These are phyloP conservation scores for Chaenogobius annularis DNA, from an alignment of 2,113 vertebrate species.

Conservation along the genomic window DNA sequence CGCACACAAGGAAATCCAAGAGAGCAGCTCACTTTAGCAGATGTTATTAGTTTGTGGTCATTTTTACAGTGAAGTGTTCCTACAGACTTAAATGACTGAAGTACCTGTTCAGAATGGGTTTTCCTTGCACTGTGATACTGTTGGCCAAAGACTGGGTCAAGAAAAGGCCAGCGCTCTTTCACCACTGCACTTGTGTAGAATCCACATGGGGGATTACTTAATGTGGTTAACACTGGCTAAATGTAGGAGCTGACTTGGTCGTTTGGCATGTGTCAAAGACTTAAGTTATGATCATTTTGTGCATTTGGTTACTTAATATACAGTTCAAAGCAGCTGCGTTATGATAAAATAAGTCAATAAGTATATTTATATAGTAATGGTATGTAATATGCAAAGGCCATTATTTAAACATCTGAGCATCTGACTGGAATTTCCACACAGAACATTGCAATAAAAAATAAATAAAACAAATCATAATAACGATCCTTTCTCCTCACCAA, in stretches of 20 bases:
- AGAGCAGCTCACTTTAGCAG: slow-evolving; percentile 28
- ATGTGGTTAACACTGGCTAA: slow-evolving; percentile 11
- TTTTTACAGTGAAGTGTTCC: slow-evolving; percentile 22
- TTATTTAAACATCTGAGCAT: no score
- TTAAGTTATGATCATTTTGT: slow-evolving; percentile 1
- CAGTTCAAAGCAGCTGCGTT: no score
- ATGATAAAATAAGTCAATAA: no score
- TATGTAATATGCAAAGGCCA: no score
- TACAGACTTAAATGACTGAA: slow-evolving; percentile 2
- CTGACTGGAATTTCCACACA: no score
- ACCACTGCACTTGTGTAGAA: slow-evolving; percentile 7
- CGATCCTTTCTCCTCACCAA: no score
- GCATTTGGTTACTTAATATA: not conserved
- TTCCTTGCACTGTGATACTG: slow-evolving; percentile 31
- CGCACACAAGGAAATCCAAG: slow-evolving; percentile 28
- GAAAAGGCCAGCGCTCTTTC: slow-evolving; percentile 1
- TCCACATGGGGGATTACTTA: slow-evolving; percentile 23
- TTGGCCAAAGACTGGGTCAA: slow-evolving; percentile 28
- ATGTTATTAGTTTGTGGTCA: slow-evolving; percentile 23
- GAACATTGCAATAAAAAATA: no score
- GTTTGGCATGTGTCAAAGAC: not conserved
- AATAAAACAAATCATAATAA: no score
- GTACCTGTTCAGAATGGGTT: slow-evolving; percentile 30
- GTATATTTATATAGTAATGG: no score
- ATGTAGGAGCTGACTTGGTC: not conserved